A percentile compares a stretch with the other conserved stretches of the same genome.
Evolutionary conservation across 2,797 vertebrate genomes (phyloP).

Genomic region (Chanos chanos): DNA sequence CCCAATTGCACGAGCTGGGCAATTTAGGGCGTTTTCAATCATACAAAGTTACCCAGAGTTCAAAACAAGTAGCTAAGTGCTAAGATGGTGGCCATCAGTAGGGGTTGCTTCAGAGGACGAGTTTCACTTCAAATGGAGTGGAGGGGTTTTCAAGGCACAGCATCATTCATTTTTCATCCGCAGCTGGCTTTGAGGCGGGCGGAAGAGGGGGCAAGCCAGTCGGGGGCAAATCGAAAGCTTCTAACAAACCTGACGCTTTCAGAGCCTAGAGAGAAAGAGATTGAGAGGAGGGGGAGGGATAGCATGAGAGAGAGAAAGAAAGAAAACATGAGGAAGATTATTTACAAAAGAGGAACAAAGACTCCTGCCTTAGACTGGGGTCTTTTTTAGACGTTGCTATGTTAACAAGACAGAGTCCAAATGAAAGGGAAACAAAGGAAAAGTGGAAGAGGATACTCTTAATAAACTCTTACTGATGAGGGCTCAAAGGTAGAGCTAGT

Average conservation of each 20-base stretch:
- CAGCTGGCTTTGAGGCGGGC: constrained; percentile 69
- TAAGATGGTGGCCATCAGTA: constrained; percentile 62
- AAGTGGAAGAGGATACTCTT: too few relatives aligned
- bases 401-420: too few relatives aligned
- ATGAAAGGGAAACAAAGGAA: constrained; percentile 1
- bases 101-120: constrained; percentile 67
- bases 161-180: constrained; percentile 82
- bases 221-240: constrained; percentile 61
- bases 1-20: constrained; percentile 52
- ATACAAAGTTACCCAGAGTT: constrained; percentile 50
- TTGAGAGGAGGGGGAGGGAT: constrained; percentile 49
- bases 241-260: constrained; percentile 63
- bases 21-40: constrained; percentile 25
- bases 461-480: too few relatives aligned
- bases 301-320: constrained; percentile 29
- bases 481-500: too few relatives aligned
- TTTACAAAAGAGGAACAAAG: constrained; percentile 62
- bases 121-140: constrained; percentile 74
- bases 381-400: too few relatives aligned
- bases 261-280: constrained; percentile 50
- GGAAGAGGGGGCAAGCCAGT: constrained; percentile 58
- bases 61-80: constrained; percentile 51
- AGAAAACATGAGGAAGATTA: constrained; percentile 58
- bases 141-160: constrained; percentile 65
- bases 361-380: not conserved